Evolutionary conservation across 2,797 vertebrate species (phyloP).

Genomic region (Myripristis murdjan): DNA sequence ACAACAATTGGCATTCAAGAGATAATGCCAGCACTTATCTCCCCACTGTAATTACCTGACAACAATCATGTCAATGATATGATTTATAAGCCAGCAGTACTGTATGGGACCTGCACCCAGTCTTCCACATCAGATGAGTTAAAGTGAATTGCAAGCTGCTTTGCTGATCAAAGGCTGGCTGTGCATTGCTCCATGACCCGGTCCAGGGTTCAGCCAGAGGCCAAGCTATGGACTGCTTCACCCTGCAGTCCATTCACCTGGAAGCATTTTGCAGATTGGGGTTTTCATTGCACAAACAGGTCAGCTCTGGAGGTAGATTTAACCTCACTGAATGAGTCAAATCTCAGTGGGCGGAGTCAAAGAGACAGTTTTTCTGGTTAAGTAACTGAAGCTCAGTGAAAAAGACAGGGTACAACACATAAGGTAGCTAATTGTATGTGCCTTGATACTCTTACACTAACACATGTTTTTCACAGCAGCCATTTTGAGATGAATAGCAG

Average conservation of each 20-base stretch:
- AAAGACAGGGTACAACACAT: no score
- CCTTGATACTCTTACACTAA: no score
- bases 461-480: no score
- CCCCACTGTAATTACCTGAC: constrained; percentile 39
- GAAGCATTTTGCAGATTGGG: constrained; percentile 27
- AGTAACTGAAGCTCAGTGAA: no score
- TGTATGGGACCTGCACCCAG: constrained; percentile 49
- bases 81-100: constrained; percentile 54
- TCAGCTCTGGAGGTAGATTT: background rate
- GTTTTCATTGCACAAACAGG: background rate
- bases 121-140: constrained; percentile 38
- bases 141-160: constrained; percentile 55
- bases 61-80: constrained; percentile 60
- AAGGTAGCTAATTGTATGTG: no score
- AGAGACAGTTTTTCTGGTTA: no score
- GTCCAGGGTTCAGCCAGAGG: constrained; percentile 73
- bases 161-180: constrained; percentile 70
- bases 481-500: no score
- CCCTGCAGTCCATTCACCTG: constrained; percentile 40
- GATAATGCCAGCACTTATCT: constrained; percentile 34
- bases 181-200: constrained; percentile 51
- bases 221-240: constrained; percentile 21
- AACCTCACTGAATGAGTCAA: background rate
- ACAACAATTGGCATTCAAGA: constrained; percentile 15
- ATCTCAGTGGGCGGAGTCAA: background rate